Base-by-base conservation (phyloP, 2,113 vertebrate genomes). In the Ornithorhynchus anatinus region DNA sequence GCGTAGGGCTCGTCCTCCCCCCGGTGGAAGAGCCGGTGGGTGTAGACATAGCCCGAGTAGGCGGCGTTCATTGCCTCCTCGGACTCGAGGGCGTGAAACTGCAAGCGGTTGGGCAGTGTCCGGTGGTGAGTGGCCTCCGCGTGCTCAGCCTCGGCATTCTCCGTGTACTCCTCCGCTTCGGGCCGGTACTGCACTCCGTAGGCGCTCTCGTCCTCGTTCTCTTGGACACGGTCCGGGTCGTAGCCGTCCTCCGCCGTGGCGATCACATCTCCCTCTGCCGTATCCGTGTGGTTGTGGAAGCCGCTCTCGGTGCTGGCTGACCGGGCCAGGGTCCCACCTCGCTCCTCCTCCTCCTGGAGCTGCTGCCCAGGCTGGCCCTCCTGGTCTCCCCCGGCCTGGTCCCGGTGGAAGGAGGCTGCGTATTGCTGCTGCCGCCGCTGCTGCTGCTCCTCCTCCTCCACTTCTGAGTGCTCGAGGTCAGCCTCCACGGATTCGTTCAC, bases 301-400 rank as follows among this genome's bases (percentile, higher is more conserved):
- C 95, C 96, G 2, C 97, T 98, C 86, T 98, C 97, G 0, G 97
- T 99, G 89, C 97, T 99, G 20, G 96, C 97, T 1, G 97, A 98
- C 33, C 97, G 94, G 44, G 94, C 96, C 81, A 98, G 89, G 42
- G 78, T 89, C 16, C 95, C 91, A 1, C 85, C 80, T 37, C 69
- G 82, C 54, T 87, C 85, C 69, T 97, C 96, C 2, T 95, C 92
- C 19, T 97, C 96, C 63, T 32, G 65, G 40, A 5, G 29, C 42
- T 7, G 74, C 36, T 90, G 92, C 10, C 84, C 84, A 7, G 86
- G 83, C 32, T 81, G 89, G 25, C 75, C 79, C 3, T 86, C 85
- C 45, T 62, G 89, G 60, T 88, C 91, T 33, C 76, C 79, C 45
- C 69, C 81, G 8, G 75, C 75, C 15, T 85, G 93, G 6, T 60